Base-by-base conservation (phyloP, 2,888 invertebrate genomes). In the Ectemnius lituratus region DNA sequence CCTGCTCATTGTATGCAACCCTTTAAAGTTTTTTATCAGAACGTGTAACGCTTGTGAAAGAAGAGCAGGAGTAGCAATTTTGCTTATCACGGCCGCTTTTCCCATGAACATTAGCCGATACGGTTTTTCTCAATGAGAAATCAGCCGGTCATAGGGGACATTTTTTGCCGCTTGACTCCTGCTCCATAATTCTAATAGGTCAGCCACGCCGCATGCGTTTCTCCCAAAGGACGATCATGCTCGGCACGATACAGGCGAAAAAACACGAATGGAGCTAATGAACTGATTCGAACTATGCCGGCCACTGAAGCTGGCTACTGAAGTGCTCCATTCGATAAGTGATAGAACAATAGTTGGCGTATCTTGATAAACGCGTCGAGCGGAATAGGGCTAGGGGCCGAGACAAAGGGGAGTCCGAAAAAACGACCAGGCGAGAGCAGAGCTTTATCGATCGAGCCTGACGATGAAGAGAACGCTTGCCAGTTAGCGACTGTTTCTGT, bases 381-480 rank as follows among this genome's bases (percentile, higher is more conserved):
- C 18, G 37, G 62, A 23, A 52, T 60, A 67, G 73, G 59, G 57
- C 16, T 11, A 56, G 11, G 45, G 60, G n/a, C 49, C 66, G 16
- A 23, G 64, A 59, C 67, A 57, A 67, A 69, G 59, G 66, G 59
- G 60, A 71, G 23, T 18, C 49, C 62, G 62, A 47, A 70, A 64
- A 63, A 47, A 47, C 45, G 46, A 64, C 27, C 49, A 11, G 45
- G 45, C 49, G 64, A 75, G 59, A 60, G 58, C 18, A 16, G 59
- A 68, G 67, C 68, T 66, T 68, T 75, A 75, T 78, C 72, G 82
- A 82, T 76, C 71, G 58, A 11, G 62, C 56, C n/a, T 1, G 5
- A 56, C 71, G 64, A 70, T 63, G 63, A 70, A 66, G 65, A 66
- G 68, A 70, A 69, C 67, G 69, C 69, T 66, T 69, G 66, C 60